phyloP scores from a whole-genome alignment of 2,888 invertebrate species.

The Podabrus alpinus region DNA sequence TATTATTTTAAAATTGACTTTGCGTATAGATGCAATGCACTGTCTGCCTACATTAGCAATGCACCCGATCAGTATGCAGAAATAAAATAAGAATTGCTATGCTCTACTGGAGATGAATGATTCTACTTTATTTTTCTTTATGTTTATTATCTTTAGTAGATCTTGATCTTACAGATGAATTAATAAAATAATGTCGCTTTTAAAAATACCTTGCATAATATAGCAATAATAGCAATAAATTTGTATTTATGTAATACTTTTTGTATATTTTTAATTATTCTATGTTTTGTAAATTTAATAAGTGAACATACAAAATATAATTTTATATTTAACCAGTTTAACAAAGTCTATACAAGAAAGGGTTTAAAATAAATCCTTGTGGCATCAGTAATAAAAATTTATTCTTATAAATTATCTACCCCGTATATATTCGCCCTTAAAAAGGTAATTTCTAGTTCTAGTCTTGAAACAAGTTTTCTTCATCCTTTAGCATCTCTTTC shows the following conservation, averaged over 20 bases:
- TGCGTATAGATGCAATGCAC: conserved; percentile 22
- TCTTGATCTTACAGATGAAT: conserved; percentile 15
- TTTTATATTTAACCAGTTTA: conserved; percentile 20
- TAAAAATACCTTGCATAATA: background rate
- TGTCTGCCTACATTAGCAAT: conserved; percentile 20
- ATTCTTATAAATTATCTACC: conserved; percentile 35
- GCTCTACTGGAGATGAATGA: conserved; percentile 30
- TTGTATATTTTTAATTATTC: background rate
- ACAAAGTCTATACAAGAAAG: conserved; percentile 26
- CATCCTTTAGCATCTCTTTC: conserved; percentile 28
- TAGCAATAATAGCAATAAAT: background rate
- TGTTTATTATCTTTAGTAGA: background rate
- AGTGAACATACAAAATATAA: background rate
- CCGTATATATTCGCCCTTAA: conserved; percentile 30
- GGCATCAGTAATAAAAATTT: conserved; percentile 26
- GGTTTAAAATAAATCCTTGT: conserved; percentile 31
- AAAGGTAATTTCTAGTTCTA: conserved; percentile 36
- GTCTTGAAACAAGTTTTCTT: conserved; percentile 33
- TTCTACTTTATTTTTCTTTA: conserved; percentile 25
- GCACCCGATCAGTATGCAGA: conserved; percentile 28
- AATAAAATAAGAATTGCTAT: conserved; percentile 28
- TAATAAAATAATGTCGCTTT: background rate
- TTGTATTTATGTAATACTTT: background rate
- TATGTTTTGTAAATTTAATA: background rate
- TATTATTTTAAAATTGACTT: conserved; percentile 22